phyloP scores from a whole-genome alignment of 2,797 vertebrate genomes.

The Bryconaethiops microstoma region DNA sequence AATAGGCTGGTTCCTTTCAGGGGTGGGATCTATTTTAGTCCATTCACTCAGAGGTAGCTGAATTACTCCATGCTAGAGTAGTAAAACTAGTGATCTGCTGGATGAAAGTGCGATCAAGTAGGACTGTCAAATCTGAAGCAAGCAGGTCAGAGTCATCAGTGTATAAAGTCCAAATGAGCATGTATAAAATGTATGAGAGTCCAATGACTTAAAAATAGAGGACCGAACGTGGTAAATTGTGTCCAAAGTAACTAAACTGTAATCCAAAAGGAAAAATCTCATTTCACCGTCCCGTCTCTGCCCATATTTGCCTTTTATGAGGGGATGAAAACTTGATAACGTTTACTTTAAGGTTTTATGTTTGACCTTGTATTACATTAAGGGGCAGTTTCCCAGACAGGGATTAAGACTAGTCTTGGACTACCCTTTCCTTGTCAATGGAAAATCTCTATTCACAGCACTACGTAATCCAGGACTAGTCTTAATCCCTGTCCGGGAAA shows the following conservation, averaged over 20 bases:
- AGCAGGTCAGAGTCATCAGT: no score
- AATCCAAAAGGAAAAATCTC: background rate
- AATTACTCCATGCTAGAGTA: background rate
- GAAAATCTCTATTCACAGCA: no score
- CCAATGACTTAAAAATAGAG: background rate
- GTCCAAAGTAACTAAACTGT: background rate
- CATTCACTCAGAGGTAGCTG: background rate
- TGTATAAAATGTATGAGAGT: background rate
- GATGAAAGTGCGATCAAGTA: no score
- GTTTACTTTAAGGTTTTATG: background rate
- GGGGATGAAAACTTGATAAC: background rate
- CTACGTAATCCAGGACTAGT: no score
- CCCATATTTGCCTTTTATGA: background rate
- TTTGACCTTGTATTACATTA: background rate
- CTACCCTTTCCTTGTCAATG: no score
- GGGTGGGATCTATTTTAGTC: no score
- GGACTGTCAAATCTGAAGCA: no score
- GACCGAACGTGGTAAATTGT: background rate
- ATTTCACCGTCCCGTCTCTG: background rate
- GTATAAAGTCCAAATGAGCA: no score
- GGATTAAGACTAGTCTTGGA: no score
- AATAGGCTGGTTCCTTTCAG: no score
- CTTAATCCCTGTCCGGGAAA: no score
- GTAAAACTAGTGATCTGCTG: background rate
- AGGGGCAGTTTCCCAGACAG: no score